Base-by-base conservation (phyloP, 2,888 invertebrate genomes). In the Leptinotarsa haldemani region DNA sequence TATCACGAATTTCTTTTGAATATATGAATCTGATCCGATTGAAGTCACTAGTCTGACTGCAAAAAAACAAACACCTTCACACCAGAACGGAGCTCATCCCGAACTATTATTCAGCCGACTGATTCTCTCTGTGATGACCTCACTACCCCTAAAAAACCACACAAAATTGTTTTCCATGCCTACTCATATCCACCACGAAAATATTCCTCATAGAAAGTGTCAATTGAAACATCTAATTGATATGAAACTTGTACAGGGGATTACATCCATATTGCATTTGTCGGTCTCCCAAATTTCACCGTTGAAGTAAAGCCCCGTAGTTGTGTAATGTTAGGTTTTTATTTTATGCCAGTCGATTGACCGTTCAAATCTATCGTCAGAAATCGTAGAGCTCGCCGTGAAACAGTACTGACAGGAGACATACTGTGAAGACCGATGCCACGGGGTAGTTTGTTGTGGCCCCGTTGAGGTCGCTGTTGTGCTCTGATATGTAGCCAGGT, bases 401-500 rank as follows among this genome's bases (percentile, higher is more conserved):
- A n/a, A 18, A 68, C 1, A 56, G 16, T 5, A 56, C 12, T 20
- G 52, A 46, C 46, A 68, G 15, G 15, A 66, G 48, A 68, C 18
- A 56, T 1, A 53, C 13, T 18, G 15, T 20, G 20, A 68, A n/a
- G 20, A 56, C 46, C 22, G 47, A 68, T 15, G 53, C 4, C 9
- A 20, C 16, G 13, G 52, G 15, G 53, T 48, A 30, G 58, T 73
- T 63, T 18, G 48, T 30, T 7, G 22, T 48, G 12, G 16, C 52
- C 48, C 40, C 56, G 52, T 61, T 69, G 13, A 64, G 22, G 47
- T 80, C 83, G 30, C 84, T 83, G 75, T 86, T 86, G 69, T 84
- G 85, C 66, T 84, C 84, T 1, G 86, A 85, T 73, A 86, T 86
- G 79, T 87, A 88, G 12, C 94, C 94, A 0, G 92, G 91, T 83